Evolutionary conservation across 2,888 invertebrate genomes (phyloP).

Genomic region (Atrina japonica): DNA sequence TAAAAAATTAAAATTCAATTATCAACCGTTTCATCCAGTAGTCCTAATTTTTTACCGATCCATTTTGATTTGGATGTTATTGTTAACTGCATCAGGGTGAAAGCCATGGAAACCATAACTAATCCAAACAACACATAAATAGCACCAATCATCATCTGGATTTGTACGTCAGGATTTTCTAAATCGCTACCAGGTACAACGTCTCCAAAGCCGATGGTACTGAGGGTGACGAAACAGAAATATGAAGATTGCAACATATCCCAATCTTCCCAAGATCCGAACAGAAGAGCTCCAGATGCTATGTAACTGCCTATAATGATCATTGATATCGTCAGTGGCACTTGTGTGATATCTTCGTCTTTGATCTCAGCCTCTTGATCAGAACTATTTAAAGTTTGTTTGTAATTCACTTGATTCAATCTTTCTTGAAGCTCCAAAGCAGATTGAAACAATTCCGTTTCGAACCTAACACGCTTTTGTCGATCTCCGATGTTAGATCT

Average conservation of each 20-base stretch:
- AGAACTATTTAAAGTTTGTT: slow-evolving; percentile 53
- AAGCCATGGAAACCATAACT: slow-evolving; percentile 81
- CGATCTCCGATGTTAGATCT: slow-evolving; percentile 38
- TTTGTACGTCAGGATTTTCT: slow-evolving; percentile 71
- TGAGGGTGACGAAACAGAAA: slow-evolving; percentile 80
- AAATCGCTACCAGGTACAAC: slow-evolving; percentile 75
- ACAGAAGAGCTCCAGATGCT: slow-evolving; percentile 78
- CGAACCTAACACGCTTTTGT: slow-evolving; percentile 64
- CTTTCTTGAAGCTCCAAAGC: slow-evolving; percentile 55
- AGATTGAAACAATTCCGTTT: slow-evolving; percentile 51
- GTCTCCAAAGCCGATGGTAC: slow-evolving; percentile 80
- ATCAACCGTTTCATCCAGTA: slow-evolving; percentile 68
- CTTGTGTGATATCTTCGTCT: slow-evolving; percentile 76
- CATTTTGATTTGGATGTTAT: slow-evolving; percentile 79
- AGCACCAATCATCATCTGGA: slow-evolving; percentile 75
- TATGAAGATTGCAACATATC: slow-evolving; percentile 77
- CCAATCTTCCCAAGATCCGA: slow-evolving; percentile 80
- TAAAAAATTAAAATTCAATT: no score
- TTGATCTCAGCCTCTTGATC: slow-evolving; percentile 64
- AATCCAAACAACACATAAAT: slow-evolving; percentile 80
- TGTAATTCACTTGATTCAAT: slow-evolving; percentile 54
- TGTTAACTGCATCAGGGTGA: slow-evolving; percentile 80
- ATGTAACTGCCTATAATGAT: slow-evolving; percentile 79
- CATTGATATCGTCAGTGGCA: slow-evolving; percentile 79
- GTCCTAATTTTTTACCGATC: slow-evolving; percentile 78